Evolutionary conservation across 2,888 invertebrate species (phyloP), one percentile per base, ranked within the genome.

Genomic region (Acrobasis consociella): DNA sequence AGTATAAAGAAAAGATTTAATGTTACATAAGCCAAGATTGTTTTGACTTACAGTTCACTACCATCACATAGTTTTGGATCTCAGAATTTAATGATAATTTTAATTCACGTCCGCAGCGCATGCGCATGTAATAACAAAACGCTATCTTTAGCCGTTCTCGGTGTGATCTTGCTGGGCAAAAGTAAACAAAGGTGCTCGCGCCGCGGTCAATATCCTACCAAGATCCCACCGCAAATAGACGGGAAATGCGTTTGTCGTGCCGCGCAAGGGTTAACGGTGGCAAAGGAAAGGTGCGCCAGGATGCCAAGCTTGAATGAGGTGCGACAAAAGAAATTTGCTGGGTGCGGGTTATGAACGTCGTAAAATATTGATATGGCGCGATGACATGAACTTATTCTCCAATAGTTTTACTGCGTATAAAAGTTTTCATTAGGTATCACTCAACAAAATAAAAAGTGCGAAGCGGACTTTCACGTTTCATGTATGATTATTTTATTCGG

Each of bases 131-230:
- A 63, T 60, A 59, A 58, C 58, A 38, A 16, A 55, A 66, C 65
- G 75, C 87, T 87, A 88, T 86, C 78, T 87, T 85, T 86, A 87
- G 65, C 62, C 59, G 85, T 77, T 46, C 46, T n/a, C 73, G 73
- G 75, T 73, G 75, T 72, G 76, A 77, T 77, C 72, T 62, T 78
- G 75, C 76, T 75, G 82, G 74, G 82, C 81, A 77, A 80, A 81
- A 73, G 88, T 90, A 90, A 91, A 91, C 89, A 90, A 81, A 81
- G 82, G 81, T 81, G 77, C 72, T 68, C 74, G 72, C 67, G 70
- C 76, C 72, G 83, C 87, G 87, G 89, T 89, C 88, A 88, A 88
- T 85, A 89, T 87, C 83, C 68, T 65, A 82, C 88, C 86, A 88
- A 88, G 85, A 89, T 87, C 83, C 68, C 63, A 83, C 88, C 86